Conservation (phyloP, 2,888 invertebrate species). For the Lepetodrilus schrolli region DNA sequence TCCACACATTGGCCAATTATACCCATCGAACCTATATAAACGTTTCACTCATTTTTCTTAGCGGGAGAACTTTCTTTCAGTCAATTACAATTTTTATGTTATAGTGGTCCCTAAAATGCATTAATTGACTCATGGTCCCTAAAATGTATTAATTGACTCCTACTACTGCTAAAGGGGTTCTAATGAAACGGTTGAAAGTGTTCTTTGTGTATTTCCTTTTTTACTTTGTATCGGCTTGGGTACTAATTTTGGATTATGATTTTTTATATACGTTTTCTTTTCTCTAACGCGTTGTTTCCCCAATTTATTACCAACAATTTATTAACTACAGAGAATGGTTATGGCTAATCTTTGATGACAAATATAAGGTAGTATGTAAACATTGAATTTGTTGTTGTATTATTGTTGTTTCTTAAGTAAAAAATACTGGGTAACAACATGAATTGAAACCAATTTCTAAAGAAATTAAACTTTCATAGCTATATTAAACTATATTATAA, state of each 20-base stretch:
- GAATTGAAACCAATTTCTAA: too few species aligned
- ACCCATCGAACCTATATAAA: conserved; percentile 8
- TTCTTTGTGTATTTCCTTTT: not conserved
- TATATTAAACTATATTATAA: too few species aligned
- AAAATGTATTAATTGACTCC: conserved; percentile 19
- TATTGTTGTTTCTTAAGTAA: too few species aligned
- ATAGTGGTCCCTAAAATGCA: conserved; percentile 13
- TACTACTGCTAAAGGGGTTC: not conserved
- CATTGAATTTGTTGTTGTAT: too few species aligned
- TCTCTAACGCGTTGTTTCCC: too few species aligned
- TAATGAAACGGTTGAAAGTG: not conserved
- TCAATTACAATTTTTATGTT: conserved; percentile 11
- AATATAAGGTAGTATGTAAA: too few species aligned
- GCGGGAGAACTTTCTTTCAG: not conserved
- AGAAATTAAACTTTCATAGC: too few species aligned
- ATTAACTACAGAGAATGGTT: too few species aligned
- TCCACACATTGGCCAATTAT: not conserved
- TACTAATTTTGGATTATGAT: not conserved
- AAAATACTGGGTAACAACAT: too few species aligned
- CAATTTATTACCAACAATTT: too few species aligned
- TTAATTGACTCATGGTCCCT: conserved; percentile 12
- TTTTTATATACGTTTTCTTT: not conserved
- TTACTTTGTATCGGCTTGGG: not conserved
- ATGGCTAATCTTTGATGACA: too few species aligned
- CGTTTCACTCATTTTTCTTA: not conserved